Evolutionary conservation across 1,140 invertebrate genomes (phyloP), one percentile per base, ranked within the genome.

Genomic region (Ptiloglossa arizonensis): DNA sequence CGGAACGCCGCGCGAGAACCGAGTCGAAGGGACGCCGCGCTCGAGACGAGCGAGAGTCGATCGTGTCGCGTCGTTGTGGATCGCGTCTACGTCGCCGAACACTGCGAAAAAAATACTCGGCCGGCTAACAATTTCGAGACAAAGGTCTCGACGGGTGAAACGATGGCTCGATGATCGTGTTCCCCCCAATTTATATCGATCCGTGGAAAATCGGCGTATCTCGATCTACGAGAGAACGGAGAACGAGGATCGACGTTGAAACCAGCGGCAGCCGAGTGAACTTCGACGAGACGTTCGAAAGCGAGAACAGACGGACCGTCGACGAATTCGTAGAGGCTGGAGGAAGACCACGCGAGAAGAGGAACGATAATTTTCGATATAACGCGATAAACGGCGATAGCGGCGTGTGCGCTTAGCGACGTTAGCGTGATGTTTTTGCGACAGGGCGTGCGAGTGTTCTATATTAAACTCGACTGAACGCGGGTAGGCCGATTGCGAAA

Each of bases 401-500:
- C 54, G 56, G 62, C 46, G 52, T 11, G 52, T 11, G 48, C 48
- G 15, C 19, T 59, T 38, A 52, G 57, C 68, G 81, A 81, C 83
- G 83, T 83, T 82, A 81, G 78, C 78, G 75, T 85, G 78, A 87
- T 89, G 87, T 88, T 89, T 88, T 86, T 80, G 81, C 83, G 80
- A 87, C 83, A 81, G 80, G 80, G 74, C 80, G 79, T 75, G 87
- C 86, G 80, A 85, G 80, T 75, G 82, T 89, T 89, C 89, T 90
- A 90, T 90, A 90, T 89, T 90, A 90, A 90, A 90, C 88, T 80
- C 79, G 82, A 79, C 86, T 11, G 81, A 87, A 89, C 87, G 87
- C 89, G 83, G 81, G 87, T 86, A 87, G 82, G 79, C 69, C 87
- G 85, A 90, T 90, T 90, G 89, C 89, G 88, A 90, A 90, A 90